Evolutionary conservation across 1,140 invertebrate species (phyloP), one percentile per base, ranked within the genome.

Genomic region (Probaryconus sp.): DNA sequence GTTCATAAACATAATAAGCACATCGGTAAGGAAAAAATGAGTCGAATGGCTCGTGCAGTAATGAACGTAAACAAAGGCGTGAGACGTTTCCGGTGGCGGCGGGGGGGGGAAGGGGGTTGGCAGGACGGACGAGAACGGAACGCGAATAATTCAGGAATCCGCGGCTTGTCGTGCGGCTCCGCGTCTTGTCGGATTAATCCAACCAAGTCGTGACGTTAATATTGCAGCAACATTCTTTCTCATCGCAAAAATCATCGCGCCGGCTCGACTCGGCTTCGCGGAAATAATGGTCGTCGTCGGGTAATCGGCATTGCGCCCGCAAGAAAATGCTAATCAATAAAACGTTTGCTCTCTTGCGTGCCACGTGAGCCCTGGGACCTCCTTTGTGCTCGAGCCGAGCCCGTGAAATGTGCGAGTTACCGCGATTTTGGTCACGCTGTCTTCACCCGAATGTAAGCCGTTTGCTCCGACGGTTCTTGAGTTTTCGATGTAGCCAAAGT

Each of bases 281-380:
- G 30, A 69, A 69, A 69, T 72, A 69, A 77, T 77, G 63, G 64
- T 76, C 67, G 64, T 76, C 67, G 61, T 35, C 67, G 67, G 33
- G 64, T 76, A 76, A 76, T 76, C 67, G 63, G 63, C 74, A 76
- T 76, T 71, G 71, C 74, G 67, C 74, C 67, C 74, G 56, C 74
- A 76, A 71, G 67, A 71, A 76, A 70, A 76, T 70, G 60, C 55
- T 76, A 76, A 76, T 76, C 73, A 56, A 70, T 76, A 70, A 76
- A 70, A 70, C 60, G 61, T 61, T 76, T 74, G 64, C 60, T 65
- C 35, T 42, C 50, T 68, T 64, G 71, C 63, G 71, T 64, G 43
- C 48, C 47, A 47, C 69, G 61, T 65, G 53, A 60, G 53, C 56
- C 56, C 28, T 21, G n/a, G 38, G 42, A 24, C 55, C 38, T 40